Evolutionary conservation across 2,113 vertebrate species (phyloP), one percentile per base, ranked within the genome.

Genomic region (Aleadryas rufinucha): DNA sequence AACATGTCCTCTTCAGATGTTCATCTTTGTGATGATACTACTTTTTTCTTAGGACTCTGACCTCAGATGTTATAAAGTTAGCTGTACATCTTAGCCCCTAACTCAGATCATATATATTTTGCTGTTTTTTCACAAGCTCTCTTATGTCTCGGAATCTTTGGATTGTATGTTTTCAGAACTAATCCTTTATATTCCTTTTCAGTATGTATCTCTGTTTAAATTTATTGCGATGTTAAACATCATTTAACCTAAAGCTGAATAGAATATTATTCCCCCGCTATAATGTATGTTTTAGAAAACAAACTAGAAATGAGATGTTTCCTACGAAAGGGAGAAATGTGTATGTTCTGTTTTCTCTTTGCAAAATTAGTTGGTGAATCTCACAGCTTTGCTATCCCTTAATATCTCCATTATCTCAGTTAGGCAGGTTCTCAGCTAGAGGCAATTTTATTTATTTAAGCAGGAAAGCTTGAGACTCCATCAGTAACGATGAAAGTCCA

Each of bases 381-480:
- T 88, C 27, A 44, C 22, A 56, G 57, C 10, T 79, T 68, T 92
- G 44, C 27, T 85, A 65, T 47, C 35, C 47, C 28, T 60, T 60
- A 54, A 37, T 68, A 56, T 64, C 33, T 85, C 57, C 2, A 26
- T 89, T 84, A 64, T 21, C 28, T 84, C 45, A 69, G 28, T 63
- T 76, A 87, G 33, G 19, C 85, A 71, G 27, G 57, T 37, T 85
- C 70, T 93, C 61, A 52, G 75, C 79, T 76, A 45, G 68, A 84
- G 45, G 54, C n/a, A n/a, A 53, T 74, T 89, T 83, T 47, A 82
- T 89, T 93, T 89, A 91, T 85, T 75, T 76, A 90, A 90, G 14
- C 49, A 79, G 39, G 65, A 87, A 90, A 49, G 26, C 52, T 13
- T 37, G 33, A 82, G 24, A 59, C 31, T 78, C 41, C 16, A 52